Evolutionary conservation across 2,888 invertebrate species (phyloP), one percentile per base, ranked within the genome.

Genomic region (Clistopyga incitator): DNA sequence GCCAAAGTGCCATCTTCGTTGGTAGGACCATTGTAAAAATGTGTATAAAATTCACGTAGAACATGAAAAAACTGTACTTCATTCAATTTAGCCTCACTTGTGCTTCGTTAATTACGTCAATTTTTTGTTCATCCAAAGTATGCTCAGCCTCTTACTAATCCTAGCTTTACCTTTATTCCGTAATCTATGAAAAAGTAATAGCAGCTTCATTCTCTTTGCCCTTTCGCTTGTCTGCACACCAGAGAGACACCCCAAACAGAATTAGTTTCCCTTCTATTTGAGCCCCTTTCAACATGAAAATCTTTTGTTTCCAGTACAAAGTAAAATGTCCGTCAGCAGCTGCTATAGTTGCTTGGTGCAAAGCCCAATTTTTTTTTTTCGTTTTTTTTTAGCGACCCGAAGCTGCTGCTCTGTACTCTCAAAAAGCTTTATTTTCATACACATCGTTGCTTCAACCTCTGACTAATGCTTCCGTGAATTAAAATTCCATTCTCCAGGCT

Each of bases 391-490:
- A 74, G n/a, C 61, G 52, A 78, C 78, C 68, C 50, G 23, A 74
- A 78, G 42, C 34, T 29, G 18, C 29, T 15, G 0, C 45, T 56
- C 15, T 65, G 13, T 52, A 74, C 34, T 56, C 56, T 20, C 64
- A 2, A 1, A 25, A 25, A 70, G 61, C 68, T 78, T 61, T 54
- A 68, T 68, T 74, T 74, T 52, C 18, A 54, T 54, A 75, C 64
- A 34, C 34, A 13, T 52, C 70, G 65, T 71, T 76, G 75, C 67
- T 50, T 23, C 45, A 65, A 65, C 75, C 50, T 59, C 65, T 23
- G 65, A 76, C 76, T 59, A 75, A 78, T 79, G 75, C 18, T 64
- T 54, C 23, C 34, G 70, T 61, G 45, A 34, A 80, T 82, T 75
- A 65, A 75, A 78, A 82, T 78, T 71, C 75, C 64, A 42, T 45